These are phyloP conservation scores for Percopsis omiscomaycus DNA, from an alignment of 2,797 vertebrate species.

Conservation along the genomic window DNA sequence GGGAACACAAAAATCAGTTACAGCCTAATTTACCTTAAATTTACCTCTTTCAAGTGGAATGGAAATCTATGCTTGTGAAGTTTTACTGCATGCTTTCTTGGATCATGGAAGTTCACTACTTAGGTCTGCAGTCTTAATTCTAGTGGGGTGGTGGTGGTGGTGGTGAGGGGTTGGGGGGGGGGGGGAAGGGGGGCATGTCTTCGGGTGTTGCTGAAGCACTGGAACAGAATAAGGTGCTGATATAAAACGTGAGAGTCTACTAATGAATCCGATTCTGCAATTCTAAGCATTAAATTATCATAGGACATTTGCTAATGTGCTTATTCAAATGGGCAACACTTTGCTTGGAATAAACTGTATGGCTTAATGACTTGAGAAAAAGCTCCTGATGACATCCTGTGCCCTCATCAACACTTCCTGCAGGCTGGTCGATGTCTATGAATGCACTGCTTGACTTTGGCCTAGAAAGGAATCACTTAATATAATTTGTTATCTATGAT, in stretches of 20 bases:
- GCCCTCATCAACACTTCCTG: conserved; percentile 72
- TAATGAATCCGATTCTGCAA: conserved; percentile 80
- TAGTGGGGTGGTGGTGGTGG: conserved; percentile 12
- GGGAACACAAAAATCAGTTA: conserved; percentile 62
- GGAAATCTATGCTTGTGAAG: conserved; percentile 39
- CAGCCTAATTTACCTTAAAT: conserved; percentile 63
- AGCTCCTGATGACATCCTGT: conserved; percentile 75
- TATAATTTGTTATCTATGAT: conserved; percentile 63
- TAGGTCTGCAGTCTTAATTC: conserved; percentile 48
- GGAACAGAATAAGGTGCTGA: conserved; percentile 78
- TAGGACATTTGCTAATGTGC: conserved; percentile 77
- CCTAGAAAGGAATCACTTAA: conserved; percentile 60
- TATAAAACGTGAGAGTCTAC: conserved; percentile 78
- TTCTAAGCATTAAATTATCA: conserved; percentile 82
- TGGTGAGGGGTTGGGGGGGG: conserved; percentile 1
- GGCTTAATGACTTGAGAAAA: conserved; percentile 80
- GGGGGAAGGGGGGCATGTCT: conserved; percentile 51
- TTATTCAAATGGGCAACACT: conserved; percentile 76
- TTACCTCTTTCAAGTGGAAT: conserved; percentile 45
- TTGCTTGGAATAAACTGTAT: conserved; percentile 76
- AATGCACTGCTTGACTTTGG: conserved; percentile 61
- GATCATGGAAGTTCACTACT: conserved; percentile 43
- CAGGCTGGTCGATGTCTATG: conserved; percentile 64
- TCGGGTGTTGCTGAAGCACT: conserved; percentile 63
- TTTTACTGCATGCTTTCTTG: conserved; percentile 39